phyloP scores from a whole-genome alignment of 2,888 invertebrate genomes.

The Nephrotoma guestfalica region DNA sequence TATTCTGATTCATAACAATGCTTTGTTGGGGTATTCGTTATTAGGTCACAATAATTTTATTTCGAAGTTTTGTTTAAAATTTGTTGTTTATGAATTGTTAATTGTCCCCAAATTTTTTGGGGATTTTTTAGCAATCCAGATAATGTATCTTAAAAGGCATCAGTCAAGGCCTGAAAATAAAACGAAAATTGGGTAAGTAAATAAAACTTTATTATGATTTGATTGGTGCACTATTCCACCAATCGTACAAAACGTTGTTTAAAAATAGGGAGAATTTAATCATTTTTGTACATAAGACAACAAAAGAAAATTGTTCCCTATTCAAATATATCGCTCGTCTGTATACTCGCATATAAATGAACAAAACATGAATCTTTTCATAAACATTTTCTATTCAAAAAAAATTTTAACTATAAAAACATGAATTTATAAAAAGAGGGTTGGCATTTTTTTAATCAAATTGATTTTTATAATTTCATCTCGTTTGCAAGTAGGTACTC shows the following conservation, averaged over 20 bases:
- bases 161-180: constrained; percentile 30
- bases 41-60: neutral
- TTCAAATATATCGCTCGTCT: neutral
- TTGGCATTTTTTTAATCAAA: neutral
- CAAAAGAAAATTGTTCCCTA: neutral
- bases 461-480: neutral
- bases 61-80: neutral
- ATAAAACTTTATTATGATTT: neutral
- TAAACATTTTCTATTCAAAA: neutral
- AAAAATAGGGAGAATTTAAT: neutral
- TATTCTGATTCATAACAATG: constrained; percentile 32
- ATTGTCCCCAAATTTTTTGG: neutral
- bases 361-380: neutral
- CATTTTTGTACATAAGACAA: neutral
- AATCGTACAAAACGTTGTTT: neutral
- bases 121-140: constrained; percentile 4
- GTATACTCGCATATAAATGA: neutral
- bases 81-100: neutral
- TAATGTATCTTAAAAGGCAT: constrained; percentile 24
- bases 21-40: neutral
- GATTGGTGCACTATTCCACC: neutral
- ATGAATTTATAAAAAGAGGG: neutral
- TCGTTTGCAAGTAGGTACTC: neutral
- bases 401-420: neutral
- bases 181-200: neutral